Percentiles rank a stretch among this genome's conserved stretches.
Evolutionary conservation across 2,113 vertebrate genomes (phyloP).

Genomic region (Melanostigma gelatinosum): DNA sequence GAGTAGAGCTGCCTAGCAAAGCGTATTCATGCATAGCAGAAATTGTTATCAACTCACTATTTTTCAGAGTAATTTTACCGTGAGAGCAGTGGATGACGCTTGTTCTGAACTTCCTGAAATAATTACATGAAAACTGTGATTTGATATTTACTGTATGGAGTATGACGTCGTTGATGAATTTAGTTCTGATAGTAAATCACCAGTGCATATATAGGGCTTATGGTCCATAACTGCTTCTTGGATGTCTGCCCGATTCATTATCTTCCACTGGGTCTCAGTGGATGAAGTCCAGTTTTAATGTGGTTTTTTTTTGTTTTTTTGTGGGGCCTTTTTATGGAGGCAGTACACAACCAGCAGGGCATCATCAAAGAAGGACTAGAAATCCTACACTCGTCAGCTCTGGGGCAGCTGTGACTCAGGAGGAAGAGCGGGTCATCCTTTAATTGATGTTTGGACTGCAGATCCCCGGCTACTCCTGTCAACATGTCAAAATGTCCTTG

Average conservation of each 20-base stretch:
- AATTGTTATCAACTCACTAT: background rate
- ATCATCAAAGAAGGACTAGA: background rate
- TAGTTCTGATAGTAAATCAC: slow-evolving; percentile 7
- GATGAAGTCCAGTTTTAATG: slow-evolving; percentile 25
- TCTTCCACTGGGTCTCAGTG: background rate
- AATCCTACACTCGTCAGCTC: slow-evolving; percentile 8
- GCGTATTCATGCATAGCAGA: slow-evolving; percentile 10
- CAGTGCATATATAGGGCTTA: background rate
- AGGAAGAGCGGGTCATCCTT: background rate
- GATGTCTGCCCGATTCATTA: slow-evolving; percentile 7
- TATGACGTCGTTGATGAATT: slow-evolving; percentile 29
- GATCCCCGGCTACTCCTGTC: background rate
- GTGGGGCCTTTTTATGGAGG: background rate
- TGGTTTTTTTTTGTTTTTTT: background rate
- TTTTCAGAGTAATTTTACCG: background rate
- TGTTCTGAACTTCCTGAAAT: slow-evolving; percentile 10
- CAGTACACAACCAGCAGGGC: background rate
- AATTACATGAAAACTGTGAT: slow-evolving; percentile 34
- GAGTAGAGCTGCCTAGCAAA: background rate
- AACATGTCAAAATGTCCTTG: background rate
- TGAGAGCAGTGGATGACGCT: background rate
- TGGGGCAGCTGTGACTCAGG: no score
- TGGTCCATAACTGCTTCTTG: slow-evolving; percentile 11
- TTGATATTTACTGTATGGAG: slow-evolving; percentile 37
- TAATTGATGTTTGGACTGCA: slow-evolving; percentile 11